Evolutionary conservation across 2,888 invertebrate genomes (phyloP), one percentile per base, ranked within the genome.

Genomic region (Tipula vernalis): DNA sequence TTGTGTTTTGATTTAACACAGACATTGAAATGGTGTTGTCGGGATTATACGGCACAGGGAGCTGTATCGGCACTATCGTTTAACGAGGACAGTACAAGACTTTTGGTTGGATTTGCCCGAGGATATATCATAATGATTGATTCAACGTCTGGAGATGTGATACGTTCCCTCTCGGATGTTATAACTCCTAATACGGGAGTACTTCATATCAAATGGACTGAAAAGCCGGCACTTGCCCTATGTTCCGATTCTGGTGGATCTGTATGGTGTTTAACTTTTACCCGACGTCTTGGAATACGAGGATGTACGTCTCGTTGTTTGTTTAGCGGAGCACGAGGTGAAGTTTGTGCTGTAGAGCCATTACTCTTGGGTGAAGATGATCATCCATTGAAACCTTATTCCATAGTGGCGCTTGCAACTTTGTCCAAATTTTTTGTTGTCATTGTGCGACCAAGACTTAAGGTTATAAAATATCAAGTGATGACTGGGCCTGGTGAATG

Each of bases 321-420:
- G 15, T 99, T 99, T 91, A 98, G 99, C 47, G 99, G 99, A 44
- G 98, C 98, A 87, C 94, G 98, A 87, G 99, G 99, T 0, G 99
- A 99, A 93, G 98, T 97, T 13, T 95, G 95, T 89, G 93, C 94
- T 3, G 91, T 96, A 44, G 96, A 95, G 89, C 96, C 96, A 0
- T 91, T 96, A 12, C 91, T 91, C 5, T 89, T 91, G 87, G 90
- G 91, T 44, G 91, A 89, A 0, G 92, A 92, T 87, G 90, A 92
- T 12, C 94, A 96, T 90, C 95, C 96, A 15, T 91, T 97, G 88
- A 94, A 95, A 89, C 95, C 95, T 88, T 94, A 95, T 89, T 94
- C 95, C 87, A 94, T 99, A 87, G 94, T 99, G 87, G 99, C 99
- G 0, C 94, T 99, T 93, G 99, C 98, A 0, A 98, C 99, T 0